Evolutionary conservation across 2,888 invertebrate species (phyloP), one percentile per base, ranked within the genome.

Genomic region (Acrobeloides nanus): DNA sequence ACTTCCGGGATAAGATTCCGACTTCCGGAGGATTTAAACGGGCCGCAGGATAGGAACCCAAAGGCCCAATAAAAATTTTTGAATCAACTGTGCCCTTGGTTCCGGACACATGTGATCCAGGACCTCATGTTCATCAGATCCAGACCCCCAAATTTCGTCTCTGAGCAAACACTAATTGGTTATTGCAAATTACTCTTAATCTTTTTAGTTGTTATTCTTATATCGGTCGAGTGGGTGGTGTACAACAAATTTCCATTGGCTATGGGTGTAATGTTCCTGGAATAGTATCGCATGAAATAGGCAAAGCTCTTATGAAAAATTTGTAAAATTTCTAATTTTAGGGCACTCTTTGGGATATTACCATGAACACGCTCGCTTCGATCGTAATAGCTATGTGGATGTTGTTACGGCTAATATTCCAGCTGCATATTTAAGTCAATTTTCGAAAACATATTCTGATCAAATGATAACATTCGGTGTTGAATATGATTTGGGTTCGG

Each of bases 261-360:
- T 34, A 39, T 20, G 66, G 68, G 6, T 71, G 71, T 51, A 63
- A 64, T n/a, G 51, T 55, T 5, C 48, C 64, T n/a, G 63, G 61
- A 39, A 67, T 61, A 8, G 69, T 70, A 15, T 54, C 61, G 17
- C 72, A 72, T 40, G 71, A 71, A 52, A 68, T 72, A 31, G 68
- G 64, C 61, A 33, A 15, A 21, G 10, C 8, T 35, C 17, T 42
- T 39, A n/a, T n/a, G n/a, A n/a, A n/a, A n/a, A n/a, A n/a, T n/a
- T n/a, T n/a, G n/a, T n/a, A n/a, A n/a, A n/a, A n/a, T n/a, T n/a
- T n/a, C n/a, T n/a, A n/a, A 18, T 29, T 58, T 38, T 38, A 65
- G 66, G 70, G 1, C 71, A 71, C 47, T 61, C 69, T 4, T 59
- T 71, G 3, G 71, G 71, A 5, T 63, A 66, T 40, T 69, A 63